phyloP scores from a whole-genome alignment of 2,888 invertebrate genomes.

The Phyllotreta striolata region DNA sequence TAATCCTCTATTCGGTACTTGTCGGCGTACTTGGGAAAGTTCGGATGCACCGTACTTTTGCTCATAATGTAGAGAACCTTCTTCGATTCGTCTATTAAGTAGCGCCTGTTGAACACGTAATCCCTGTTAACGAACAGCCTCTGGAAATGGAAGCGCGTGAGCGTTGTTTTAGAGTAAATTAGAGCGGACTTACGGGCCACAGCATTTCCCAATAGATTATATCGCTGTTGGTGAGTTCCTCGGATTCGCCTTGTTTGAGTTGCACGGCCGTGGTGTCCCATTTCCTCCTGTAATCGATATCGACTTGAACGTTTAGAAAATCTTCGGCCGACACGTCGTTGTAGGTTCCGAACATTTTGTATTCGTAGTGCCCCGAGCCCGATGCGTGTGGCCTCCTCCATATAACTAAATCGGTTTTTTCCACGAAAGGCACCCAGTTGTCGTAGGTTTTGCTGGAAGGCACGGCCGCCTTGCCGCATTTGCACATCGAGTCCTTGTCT shows the following conservation, averaged over 20 bases:
- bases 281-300: slow-evolving; percentile 76
- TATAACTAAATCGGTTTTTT: slow-evolving; percentile 79
- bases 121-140: slow-evolving; percentile 85
- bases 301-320: slow-evolving; percentile 84
- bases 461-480: slow-evolving; percentile 40
- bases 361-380: slow-evolving; percentile 77
- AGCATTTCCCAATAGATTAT: slow-evolving; percentile 89
- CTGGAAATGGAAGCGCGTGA: slow-evolving; percentile 61
- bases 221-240: slow-evolving; percentile 70
- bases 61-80: slow-evolving; percentile 73
- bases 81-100: slow-evolving; percentile 66
- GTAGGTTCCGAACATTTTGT: slow-evolving; percentile 88
- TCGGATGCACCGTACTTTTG: slow-evolving; percentile 74
- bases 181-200: slow-evolving; percentile 78
- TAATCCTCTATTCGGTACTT: slow-evolving; percentile 81
- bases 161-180: slow-evolving; percentile 13
- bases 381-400: slow-evolving; percentile 77
- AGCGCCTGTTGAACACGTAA: slow-evolving; percentile 82
- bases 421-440: slow-evolving; percentile 81
- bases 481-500: slow-evolving; percentile 38
- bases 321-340: slow-evolving; percentile 80
- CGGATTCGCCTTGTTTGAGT: slow-evolving; percentile 74
- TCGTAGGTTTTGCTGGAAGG: slow-evolving; percentile 54
- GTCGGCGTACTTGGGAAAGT: slow-evolving; percentile 71
- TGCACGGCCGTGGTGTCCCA: slow-evolving; percentile 84